Percentiles rank a stretch among this genome's conserved stretches.
Conservation (phyloP, 2,113 vertebrate species). For the Phoenicopterus ruber region DNA sequence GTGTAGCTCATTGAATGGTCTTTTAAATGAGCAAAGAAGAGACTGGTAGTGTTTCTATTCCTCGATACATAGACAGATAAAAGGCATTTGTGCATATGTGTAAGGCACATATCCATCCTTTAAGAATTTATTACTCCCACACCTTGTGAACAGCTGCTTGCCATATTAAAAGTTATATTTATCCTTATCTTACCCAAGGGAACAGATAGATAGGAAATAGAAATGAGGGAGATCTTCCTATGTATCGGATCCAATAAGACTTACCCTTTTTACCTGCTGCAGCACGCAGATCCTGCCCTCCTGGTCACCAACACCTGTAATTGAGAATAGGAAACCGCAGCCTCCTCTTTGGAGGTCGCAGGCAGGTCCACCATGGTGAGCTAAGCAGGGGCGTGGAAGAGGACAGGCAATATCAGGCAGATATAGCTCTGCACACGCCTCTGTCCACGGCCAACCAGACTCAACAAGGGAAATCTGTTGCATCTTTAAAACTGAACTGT, state of each 20-base stretch:
- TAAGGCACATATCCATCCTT: not conserved
- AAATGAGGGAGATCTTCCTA: not conserved
- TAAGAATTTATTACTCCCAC: not conserved
- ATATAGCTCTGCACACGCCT: not conserved
- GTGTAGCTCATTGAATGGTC: not conserved
- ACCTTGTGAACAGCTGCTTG: not conserved
- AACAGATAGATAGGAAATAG: not conserved
- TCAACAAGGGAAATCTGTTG: not conserved
- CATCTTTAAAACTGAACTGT: not conserved
- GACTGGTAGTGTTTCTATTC: not conserved
- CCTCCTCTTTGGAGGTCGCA: not conserved
- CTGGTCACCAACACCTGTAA: not conserved
- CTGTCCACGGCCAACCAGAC: not conserved
- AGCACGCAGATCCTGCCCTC: not conserved
- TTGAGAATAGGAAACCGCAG: not conserved
- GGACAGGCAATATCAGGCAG: not conserved
- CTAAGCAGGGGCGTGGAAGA: rapidly evolving
- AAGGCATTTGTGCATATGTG: not conserved
- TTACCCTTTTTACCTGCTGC: not conserved
- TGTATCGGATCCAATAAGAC: not conserved
- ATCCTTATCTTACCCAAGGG: not conserved
- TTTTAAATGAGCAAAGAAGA: not conserved
- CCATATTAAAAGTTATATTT: not conserved
- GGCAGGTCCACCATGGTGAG: not conserved
- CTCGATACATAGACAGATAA: not conserved